phyloP scores from a whole-genome alignment of 2,797 vertebrate species.

The Siniperca obscura region DNA sequence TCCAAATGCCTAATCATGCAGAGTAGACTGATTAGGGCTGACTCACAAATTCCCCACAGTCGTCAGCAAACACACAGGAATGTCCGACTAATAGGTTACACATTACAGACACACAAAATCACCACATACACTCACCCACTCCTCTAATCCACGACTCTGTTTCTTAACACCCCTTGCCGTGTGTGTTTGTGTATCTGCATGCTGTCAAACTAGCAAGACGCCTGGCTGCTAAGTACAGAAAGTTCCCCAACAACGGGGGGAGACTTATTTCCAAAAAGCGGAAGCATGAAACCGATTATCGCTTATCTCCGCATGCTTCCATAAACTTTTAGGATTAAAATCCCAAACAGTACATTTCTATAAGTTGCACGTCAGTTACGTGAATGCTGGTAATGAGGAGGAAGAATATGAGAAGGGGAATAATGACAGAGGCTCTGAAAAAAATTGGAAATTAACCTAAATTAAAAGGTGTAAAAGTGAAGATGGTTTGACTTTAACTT shows the following conservation, averaged over 20 bases:
- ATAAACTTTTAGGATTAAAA: slow-evolving; percentile 36
- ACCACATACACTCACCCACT: slow-evolving; percentile 22
- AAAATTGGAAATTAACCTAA: background rate
- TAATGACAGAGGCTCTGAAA: background rate
- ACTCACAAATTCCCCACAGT: slow-evolving; percentile 78
- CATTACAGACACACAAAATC: slow-evolving; percentile 42
- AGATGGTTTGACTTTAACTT: slow-evolving; percentile 6
- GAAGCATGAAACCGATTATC: slow-evolving; percentile 55
- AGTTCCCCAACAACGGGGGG: slow-evolving; percentile 17
- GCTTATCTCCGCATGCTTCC: slow-evolving; percentile 39
- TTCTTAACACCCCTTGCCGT: slow-evolving; percentile 33
- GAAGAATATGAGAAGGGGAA: background rate
- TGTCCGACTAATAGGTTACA: slow-evolving; percentile 74
- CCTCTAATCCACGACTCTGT: slow-evolving; percentile 46
- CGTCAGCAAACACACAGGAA: slow-evolving; percentile 76
- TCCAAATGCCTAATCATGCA: slow-evolving; percentile 80
- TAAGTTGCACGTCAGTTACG: slow-evolving; percentile 6
- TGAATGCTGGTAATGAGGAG: slow-evolving; percentile 40
- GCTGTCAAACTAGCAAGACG: slow-evolving; percentile 16
- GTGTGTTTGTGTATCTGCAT: slow-evolving; percentile 32
- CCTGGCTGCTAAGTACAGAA: slow-evolving; percentile 30
- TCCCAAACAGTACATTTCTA: slow-evolving; percentile 24
- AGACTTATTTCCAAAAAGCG: slow-evolving; percentile 34
- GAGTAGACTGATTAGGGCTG: slow-evolving; percentile 80
- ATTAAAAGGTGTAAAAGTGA: slow-evolving; percentile 9